These are phyloP conservation scores for Hyles euphorbiae DNA, from an alignment of 1,140 invertebrate genomes.

Conservation along the genomic window DNA sequence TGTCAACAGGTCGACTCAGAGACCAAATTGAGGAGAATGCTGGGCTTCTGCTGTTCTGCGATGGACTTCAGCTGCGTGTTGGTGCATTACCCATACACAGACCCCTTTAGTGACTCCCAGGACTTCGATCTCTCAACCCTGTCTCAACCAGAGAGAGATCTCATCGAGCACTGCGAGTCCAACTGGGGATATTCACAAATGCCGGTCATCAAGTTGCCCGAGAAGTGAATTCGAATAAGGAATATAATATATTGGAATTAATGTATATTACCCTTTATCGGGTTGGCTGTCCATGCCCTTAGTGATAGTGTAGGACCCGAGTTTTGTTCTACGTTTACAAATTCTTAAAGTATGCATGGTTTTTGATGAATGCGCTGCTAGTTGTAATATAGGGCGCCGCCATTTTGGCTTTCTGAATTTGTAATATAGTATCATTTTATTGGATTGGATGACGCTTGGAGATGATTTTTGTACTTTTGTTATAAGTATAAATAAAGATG, in stretches of 20 bases:
- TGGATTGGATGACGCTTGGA: not conserved
- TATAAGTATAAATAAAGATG: too few species aligned
- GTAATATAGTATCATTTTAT: not conserved
- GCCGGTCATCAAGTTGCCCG: slow-evolving; percentile 76
- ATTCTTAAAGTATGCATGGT: not conserved
- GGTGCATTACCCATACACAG: slow-evolving; percentile 69
- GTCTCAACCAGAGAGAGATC: slow-evolving; percentile 68
- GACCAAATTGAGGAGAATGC: slow-evolving; percentile 71
- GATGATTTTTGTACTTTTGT: too few species aligned
- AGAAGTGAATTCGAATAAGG: slow-evolving; percentile 59
- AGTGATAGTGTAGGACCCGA: too few species aligned
- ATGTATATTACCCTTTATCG: too few species aligned
- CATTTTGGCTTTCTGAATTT: not conserved
- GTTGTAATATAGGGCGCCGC: too few species aligned
- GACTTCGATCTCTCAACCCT: slow-evolving; percentile 59
- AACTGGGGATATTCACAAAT: slow-evolving; percentile 73
- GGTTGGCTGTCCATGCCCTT: too few species aligned
- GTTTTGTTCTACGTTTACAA: too few species aligned
- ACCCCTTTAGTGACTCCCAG: slow-evolving; percentile 68
- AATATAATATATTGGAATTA: too few species aligned
- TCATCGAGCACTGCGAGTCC: slow-evolving; percentile 77
- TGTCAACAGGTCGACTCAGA: slow-evolving; percentile 73
- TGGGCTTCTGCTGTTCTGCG: slow-evolving; percentile 55
- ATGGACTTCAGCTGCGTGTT: slow-evolving; percentile 76
- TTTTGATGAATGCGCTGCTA: too few species aligned